Evolutionary conservation across 2,797 vertebrate genomes (phyloP).

Genomic region (Leptodactylus fallax): DNA sequence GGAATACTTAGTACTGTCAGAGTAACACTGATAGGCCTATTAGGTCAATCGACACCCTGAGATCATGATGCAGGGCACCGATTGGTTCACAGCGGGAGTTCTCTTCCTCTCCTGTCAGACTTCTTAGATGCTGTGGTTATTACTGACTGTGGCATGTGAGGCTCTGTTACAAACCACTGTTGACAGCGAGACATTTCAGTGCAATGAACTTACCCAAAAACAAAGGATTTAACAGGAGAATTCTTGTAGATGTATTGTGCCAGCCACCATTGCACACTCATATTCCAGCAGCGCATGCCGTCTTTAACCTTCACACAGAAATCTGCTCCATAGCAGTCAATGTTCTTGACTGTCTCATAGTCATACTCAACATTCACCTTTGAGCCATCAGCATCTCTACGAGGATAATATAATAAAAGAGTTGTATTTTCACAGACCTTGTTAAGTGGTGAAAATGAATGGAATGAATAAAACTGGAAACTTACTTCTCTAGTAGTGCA

Average conservation of each 20-base stretch:
- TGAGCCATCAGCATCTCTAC: slow-evolving; percentile 61
- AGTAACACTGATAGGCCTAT: too few relatives aligned
- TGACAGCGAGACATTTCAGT: too few relatives aligned
- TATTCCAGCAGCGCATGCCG: slow-evolving; percentile 95
- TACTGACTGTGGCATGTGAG: too few relatives aligned
- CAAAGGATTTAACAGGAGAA: slow-evolving; percentile 81
- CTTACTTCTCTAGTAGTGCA: slow-evolving; percentile 72
- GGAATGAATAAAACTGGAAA: neutral
- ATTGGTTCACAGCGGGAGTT: too few relatives aligned
- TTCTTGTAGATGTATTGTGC: slow-evolving; percentile 90
- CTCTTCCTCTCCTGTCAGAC: too few relatives aligned
- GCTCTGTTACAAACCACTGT: too few relatives aligned
- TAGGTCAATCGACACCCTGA: too few relatives aligned
- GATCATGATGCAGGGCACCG: too few relatives aligned
- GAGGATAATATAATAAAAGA: neutral
- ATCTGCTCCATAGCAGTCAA: slow-evolving; percentile 89
- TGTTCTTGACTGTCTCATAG: slow-evolving; percentile 90
- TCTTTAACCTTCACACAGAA: slow-evolving; percentile 93
- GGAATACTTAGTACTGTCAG: too few relatives aligned
- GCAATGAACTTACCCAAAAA: slow-evolving; percentile 81
- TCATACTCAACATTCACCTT: slow-evolving; percentile 75
- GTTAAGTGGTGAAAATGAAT: too few relatives aligned
- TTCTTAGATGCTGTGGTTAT: too few relatives aligned
- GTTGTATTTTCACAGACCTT: neutral
- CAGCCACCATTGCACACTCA: slow-evolving; percentile 96